phyloP scores from a whole-genome alignment of 2,113 vertebrate species.

The Brachypteracias leptosomus region DNA sequence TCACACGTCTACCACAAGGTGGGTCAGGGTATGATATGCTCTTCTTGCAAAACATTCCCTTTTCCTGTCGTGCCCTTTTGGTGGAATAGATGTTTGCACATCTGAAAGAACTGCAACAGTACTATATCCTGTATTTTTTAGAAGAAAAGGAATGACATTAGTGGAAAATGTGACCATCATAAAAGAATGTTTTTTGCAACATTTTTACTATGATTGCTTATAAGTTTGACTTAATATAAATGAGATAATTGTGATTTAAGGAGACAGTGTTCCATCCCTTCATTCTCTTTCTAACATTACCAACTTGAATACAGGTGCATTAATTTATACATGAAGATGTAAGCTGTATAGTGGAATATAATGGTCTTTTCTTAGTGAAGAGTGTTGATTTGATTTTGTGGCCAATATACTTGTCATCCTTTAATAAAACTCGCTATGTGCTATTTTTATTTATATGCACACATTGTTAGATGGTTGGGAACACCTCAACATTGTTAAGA shows the following conservation, averaged over 20 bases:
- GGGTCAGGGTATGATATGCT: neutral
- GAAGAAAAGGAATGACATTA: neutral
- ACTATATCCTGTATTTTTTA: neutral
- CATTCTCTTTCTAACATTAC: neutral
- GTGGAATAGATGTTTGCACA: neutral
- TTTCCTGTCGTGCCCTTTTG: neutral
- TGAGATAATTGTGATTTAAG: neutral
- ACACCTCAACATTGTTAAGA: neutral
- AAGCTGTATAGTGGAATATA: neutral
- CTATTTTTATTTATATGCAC: neutral
- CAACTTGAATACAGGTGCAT: neutral
- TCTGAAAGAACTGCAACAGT: neutral
- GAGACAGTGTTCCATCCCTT: neutral
- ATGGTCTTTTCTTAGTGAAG: neutral
- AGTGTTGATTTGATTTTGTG: neutral
- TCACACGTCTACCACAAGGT: neutral
- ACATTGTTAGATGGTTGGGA: neutral
- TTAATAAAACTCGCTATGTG: neutral
- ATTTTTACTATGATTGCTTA: neutral
- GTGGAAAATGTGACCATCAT: neutral
- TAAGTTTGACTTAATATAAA: neutral
- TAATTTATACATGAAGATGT: neutral
- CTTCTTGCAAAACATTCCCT: neutral
- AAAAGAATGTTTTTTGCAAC: neutral
- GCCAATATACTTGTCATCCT: neutral